These are phyloP conservation scores for Holotrichia oblita DNA, from an alignment of 1,140 invertebrate genomes.

Conservation along the genomic window DNA sequence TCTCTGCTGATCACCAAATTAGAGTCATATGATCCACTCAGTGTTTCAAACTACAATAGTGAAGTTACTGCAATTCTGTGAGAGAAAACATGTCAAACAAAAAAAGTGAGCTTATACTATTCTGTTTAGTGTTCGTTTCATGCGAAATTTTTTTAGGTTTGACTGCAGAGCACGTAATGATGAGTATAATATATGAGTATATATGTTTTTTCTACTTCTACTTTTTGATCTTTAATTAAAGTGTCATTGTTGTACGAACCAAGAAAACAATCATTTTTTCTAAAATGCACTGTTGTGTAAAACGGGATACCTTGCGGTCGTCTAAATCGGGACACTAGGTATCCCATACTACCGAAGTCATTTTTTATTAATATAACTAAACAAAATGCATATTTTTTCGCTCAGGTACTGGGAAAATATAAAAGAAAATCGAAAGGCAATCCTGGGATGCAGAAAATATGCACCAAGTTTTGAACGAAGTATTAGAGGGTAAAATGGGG, in stretches of 20 bases:
- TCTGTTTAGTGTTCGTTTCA: conserved; percentile 30
- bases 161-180: conserved; percentile 23
- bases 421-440: conserved; percentile 29
- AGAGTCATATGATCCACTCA: conserved; percentile 33
- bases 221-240: conserved; percentile 36
- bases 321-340: conserved; percentile 14
- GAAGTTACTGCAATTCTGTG: conserved; percentile 34
- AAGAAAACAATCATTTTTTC: neutral
- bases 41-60: conserved; percentile 13
- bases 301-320: conserved; percentile 2
- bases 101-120: conserved; percentile 36
- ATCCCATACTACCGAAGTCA: conserved; percentile 16
- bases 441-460: conserved; percentile 49
- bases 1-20: conserved; percentile 4
- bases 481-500: conserved; percentile 47
- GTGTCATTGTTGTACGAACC: neutral
- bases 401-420: neutral
- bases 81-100: conserved; percentile 12
- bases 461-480: conserved; percentile 47
- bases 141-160: conserved; percentile 29
- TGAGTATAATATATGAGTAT: neutral
- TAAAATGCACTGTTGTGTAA: conserved; percentile 29
- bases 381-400: neutral
- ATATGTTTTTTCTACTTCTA: neutral
- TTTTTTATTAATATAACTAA: conserved; percentile 25